A percentile compares a stretch with the other conserved stretches of the same genome.
Evolutionary conservation across 1,140 invertebrate species (phyloP).

Genomic region (Diorhabda sublineata): DNA sequence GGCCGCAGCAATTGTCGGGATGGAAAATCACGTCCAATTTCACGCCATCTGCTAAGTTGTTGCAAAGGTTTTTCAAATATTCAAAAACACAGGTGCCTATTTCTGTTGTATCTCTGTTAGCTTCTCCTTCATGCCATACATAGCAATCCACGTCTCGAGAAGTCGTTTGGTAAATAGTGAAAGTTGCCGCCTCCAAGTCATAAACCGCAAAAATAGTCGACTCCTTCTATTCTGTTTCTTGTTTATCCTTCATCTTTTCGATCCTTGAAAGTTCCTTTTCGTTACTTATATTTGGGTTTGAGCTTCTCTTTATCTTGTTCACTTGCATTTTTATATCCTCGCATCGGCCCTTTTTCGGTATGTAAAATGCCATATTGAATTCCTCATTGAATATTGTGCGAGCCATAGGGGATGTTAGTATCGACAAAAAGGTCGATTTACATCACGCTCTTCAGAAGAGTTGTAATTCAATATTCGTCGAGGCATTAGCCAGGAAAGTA

Average conservation of each 20-base stretch:
- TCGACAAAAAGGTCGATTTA: too few species aligned
- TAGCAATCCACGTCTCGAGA: conserved; percentile 34
- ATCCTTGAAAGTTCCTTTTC: neutral
- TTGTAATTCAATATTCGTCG: too few species aligned
- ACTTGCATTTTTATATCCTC: neutral
- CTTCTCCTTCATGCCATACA: conserved; percentile 37
- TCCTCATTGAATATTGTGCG: neutral
- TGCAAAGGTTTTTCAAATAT: conserved; percentile 9
- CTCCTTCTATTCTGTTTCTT: neutral
- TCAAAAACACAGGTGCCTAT: conserved; percentile 32
- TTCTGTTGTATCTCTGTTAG: conserved; percentile 36
- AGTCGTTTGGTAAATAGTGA: conserved; percentile 37
- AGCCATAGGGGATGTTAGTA: neutral
- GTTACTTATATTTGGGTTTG: neutral
- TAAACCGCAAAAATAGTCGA: conserved; percentile 22
- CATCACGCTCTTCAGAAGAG: too few species aligned
- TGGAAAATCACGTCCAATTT: neutral
- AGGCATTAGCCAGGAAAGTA: too few species aligned
- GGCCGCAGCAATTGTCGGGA: conserved; percentile 45
- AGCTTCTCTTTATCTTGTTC: neutral
- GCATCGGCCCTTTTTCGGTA: neutral
- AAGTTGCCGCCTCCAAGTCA: conserved; percentile 45
- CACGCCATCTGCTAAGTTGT: neutral
- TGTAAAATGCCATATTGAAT: neutral
- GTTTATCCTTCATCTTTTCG: neutral